Evolutionary conservation across 1,140 invertebrate genomes (phyloP), one percentile per base, ranked within the genome.

Genomic region (Aphis gossypii): DNA sequence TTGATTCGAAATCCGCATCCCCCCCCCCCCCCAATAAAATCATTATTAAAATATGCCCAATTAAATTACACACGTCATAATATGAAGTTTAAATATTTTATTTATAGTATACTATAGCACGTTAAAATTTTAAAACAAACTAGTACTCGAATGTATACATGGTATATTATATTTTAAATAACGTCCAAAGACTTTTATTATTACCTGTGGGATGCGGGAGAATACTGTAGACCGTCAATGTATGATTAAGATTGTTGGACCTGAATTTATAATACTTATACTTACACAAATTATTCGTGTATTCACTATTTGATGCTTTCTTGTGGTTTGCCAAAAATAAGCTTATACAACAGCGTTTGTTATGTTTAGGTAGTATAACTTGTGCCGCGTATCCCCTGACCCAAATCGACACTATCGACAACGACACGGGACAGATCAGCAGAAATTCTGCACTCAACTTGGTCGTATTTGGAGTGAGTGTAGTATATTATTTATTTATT

Each of bases 311-410:
- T n/a, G 11, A 68, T 68, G 14, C 30, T 76, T 76, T 4, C 4
- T 76, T 76, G 30, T 76, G 60, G 2, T 76, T n/a, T 76, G 0
- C n/a, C 4, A 6, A 6, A 0, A 76, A n/a, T 18, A 4, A 68
- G 60, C 14, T 76, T n/a, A 76, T 76, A 76, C 14, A 18, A n/a
- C 14, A 30, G 3, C 1, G 14, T 68, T n/a, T n/a, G 11, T n/a
- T 92, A 44, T 87, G 94, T 92, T 94, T 95, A 96, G 97, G 98
- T 1, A 98, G 98, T 94, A 99, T 99, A 18, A 99, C 98, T 0
- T 99, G 99, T 95, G 98, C 98, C 0, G 99, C 98, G 0, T 99
- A 99, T 96, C 99, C 99, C 0, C 95, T 99, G n/a, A 97, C 97
- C 0, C 97, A 98, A 95, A 98, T 99, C 41, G 99, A 99, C 95